Conservation (phyloP, 2,888 invertebrate species). For the Dolichomitus sp. region DNA sequence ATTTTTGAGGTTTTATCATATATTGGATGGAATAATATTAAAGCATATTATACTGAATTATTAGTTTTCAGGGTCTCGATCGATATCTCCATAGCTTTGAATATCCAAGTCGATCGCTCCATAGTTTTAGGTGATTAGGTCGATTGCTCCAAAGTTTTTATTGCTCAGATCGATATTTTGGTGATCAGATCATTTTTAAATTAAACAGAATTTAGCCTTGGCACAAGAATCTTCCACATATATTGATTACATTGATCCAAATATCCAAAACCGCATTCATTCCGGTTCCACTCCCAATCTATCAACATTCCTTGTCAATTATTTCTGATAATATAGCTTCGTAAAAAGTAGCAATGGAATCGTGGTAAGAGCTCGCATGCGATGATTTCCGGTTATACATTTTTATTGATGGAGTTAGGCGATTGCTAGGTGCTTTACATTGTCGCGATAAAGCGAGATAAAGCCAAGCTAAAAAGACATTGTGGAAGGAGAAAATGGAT, state of each 20-base stretch:
- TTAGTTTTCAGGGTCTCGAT: no score
- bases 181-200: no score
- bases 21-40: no score
- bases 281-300: not conserved
- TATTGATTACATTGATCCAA: not conserved
- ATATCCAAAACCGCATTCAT: not conserved
- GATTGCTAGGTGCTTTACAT: constrained; percentile 7
- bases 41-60: no score
- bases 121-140: no score
- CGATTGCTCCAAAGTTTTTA: no score
- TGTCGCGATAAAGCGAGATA: constrained; percentile 12
- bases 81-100: no score
- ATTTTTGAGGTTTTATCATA: no score
- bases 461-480: not conserved
- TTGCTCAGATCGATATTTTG: no score
- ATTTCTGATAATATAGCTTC: not conserved
- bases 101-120: no score
- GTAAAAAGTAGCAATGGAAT: not conserved
- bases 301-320: constrained; percentile 14
- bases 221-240: no score
- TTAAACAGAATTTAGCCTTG: no score
- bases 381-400: not conserved
- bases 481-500: not conserved
- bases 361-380: not conserved
- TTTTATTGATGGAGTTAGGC: constrained; percentile 1